phyloP scores from a whole-genome alignment of 2,888 invertebrate genomes.

The Parnassius orleans region DNA sequence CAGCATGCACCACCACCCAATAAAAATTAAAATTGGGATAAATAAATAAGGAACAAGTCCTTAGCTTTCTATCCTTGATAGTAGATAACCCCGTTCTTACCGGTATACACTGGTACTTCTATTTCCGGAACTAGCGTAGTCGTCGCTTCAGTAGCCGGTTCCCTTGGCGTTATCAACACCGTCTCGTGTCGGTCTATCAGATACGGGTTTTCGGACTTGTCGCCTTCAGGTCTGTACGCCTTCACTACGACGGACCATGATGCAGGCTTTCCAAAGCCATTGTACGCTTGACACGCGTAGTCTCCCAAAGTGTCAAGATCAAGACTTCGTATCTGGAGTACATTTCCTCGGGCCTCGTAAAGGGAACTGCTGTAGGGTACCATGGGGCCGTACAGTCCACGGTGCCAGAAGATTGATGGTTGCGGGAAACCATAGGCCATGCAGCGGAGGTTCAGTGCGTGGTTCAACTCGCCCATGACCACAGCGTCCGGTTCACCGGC shows the following conservation, averaged over 20 bases:
- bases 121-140: constrained; percentile 38
- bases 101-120: constrained; percentile 50
- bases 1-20: constrained; percentile 24
- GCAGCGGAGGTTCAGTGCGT: constrained; percentile 87
- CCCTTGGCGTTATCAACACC: constrained; percentile 33
- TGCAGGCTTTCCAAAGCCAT: constrained; percentile 88
- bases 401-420: constrained; percentile 93
- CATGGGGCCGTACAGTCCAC: constrained; percentile 85
- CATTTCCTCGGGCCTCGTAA: constrained; percentile 88
- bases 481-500: constrained; percentile 84
- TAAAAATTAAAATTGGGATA: constrained; percentile 25
- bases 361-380: constrained; percentile 85
- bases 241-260: constrained; percentile 88
- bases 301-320: constrained; percentile 87
- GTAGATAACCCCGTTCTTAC: constrained; percentile 48
- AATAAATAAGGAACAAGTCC: neutral
- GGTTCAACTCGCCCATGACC: constrained; percentile 86
- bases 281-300: constrained; percentile 95
- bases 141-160: constrained; percentile 33
- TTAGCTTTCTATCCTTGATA: constrained; percentile 8
- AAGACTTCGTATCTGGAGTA: constrained; percentile 87
- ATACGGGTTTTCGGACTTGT: constrained; percentile 45
- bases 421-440: constrained; percentile 90
- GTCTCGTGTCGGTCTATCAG: constrained; percentile 40
- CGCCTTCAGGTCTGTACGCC: constrained; percentile 85